Base-by-base conservation (phyloP, 2,888 invertebrate genomes). In the Trissonchulus latispiculum region DNA sequence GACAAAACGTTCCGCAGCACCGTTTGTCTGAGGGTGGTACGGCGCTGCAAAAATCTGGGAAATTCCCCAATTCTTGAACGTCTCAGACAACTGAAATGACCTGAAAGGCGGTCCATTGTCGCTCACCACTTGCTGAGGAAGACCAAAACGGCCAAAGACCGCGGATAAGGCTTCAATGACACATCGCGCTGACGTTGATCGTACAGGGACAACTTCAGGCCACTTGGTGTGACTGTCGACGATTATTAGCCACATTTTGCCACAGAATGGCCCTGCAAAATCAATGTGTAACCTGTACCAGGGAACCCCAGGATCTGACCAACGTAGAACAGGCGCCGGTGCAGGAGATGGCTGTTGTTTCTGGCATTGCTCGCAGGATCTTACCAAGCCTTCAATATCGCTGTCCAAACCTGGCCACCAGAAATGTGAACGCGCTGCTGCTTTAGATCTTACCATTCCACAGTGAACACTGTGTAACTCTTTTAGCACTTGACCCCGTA, bases 241-340 rank as follows among this genome's bases (percentile, higher is more conserved):
- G 8, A 48, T 15, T 23, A 48, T 15, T 15, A 48, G 23, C 48
- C 48, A 48, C 48, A 48, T 48, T 8, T 48, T 48, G 48, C 48
- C 48, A 8, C 8, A 15, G 48, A 48, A 48, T 8, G 48, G 48
- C 23, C 48, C 23, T 48, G 48, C 48, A 48, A 48, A 48, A 48
- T 48, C 48, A 23, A 48, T 48, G 23, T 48, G 48, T 48, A 48
- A 18, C 3, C 79, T 71, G 8, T 72, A 71, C 80, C 78, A 80
- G n/a, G 78, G 76, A 37, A 74, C 73, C 18, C 70, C 72, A 8
- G 80, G 79, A 64, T 72, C 77, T 67, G 76, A 75, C 79, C 78
- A 81, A 1, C 77, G 77, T 64, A 79, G 78, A 15, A 79, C 61
- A 0, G n/a, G n/a, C n/a, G n/a, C n/a, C n/a, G n/a, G n/a, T n/a